Evolutionary conservation across 2,113 vertebrate species (phyloP).

Genomic region (Cyprinodon tularosa): DNA sequence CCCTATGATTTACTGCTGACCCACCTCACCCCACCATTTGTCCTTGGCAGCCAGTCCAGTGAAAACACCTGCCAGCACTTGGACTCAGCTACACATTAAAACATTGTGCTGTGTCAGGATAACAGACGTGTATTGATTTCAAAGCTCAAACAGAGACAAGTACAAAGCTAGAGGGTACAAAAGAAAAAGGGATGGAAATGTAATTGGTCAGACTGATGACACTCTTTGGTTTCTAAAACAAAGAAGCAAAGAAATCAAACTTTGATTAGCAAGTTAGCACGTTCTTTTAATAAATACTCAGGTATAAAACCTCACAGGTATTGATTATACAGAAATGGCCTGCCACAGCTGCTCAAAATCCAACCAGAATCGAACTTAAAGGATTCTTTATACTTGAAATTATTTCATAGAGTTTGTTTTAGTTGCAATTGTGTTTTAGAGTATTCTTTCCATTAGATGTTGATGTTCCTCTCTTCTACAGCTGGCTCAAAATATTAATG

Average conservation of each 20-base stretch:
- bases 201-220: not conserved
- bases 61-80: slow-evolving; percentile 52
- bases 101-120: slow-evolving; percentile 6
- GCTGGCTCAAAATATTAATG: no score
- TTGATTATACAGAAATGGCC: no score
- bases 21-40: slow-evolving; percentile 51
- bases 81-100: slow-evolving; percentile 31
- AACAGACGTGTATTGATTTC: slow-evolving; percentile 37
- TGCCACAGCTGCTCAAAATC: no score
- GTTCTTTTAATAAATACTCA: no score
- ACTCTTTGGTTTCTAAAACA: not conserved
- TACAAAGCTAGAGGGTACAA: slow-evolving; percentile 9
- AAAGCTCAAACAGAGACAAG: slow-evolving; percentile 1
- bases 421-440: no score
- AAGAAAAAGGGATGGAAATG: not conserved
- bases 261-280: not conserved
- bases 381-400: no score
- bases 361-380: no score
- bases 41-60: slow-evolving; percentile 60
- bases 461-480: no score
- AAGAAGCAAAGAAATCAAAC: not conserved
- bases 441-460: no score
- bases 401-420: no score
- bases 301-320: no score
- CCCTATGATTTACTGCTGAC: slow-evolving; percentile 47